Conservation (phyloP, 2,888 invertebrate genomes). For the Hybos culiciformis region DNA sequence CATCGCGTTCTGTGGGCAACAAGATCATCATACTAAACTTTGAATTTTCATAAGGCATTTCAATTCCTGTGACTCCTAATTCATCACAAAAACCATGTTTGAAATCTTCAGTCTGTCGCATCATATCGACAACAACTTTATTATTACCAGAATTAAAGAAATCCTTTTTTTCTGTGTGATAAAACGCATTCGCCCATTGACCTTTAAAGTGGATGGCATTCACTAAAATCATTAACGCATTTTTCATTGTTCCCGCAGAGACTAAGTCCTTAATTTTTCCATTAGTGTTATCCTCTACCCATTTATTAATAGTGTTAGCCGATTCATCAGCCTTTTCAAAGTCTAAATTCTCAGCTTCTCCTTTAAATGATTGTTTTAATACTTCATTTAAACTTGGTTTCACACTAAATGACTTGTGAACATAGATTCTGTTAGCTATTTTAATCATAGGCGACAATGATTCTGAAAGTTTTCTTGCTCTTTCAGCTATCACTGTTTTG, state of each 20-base stretch:
- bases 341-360: slow-evolving; percentile 50
- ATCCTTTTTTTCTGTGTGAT: slow-evolving; percentile 44
- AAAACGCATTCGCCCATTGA: slow-evolving; percentile 59
- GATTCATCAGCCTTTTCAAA: slow-evolving; percentile 42
- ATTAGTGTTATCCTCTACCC: slow-evolving; percentile 70
- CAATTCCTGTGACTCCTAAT: slow-evolving; percentile 46
- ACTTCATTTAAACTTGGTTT: slow-evolving; percentile 42
- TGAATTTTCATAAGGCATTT: slow-evolving; percentile 55
- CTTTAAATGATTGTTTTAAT: slow-evolving; percentile 49
- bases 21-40: slow-evolving; percentile 62
- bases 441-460: slow-evolving; percentile 29
- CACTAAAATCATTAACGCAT: slow-evolving; percentile 54
- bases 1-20: slow-evolving; percentile 53
- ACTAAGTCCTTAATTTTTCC: slow-evolving; percentile 71
- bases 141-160: slow-evolving; percentile 37
- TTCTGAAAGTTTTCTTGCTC: too few relatives aligned
- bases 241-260: slow-evolving; percentile 40
- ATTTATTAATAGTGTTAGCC: slow-evolving; percentile 55
- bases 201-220: slow-evolving; percentile 85
- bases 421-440: slow-evolving; percentile 61
- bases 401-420: slow-evolving; percentile 43
- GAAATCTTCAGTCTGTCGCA: slow-evolving; percentile 43
- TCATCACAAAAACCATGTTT: slow-evolving; percentile 38
- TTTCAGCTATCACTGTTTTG: too few relatives aligned
- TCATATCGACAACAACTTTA: slow-evolving; percentile 36